Percentiles rank a stretch among this genome's conserved stretches.
phyloP scores from a whole-genome alignment of 2,113 vertebrate species.

The Sphyrna mokarran region DNA sequence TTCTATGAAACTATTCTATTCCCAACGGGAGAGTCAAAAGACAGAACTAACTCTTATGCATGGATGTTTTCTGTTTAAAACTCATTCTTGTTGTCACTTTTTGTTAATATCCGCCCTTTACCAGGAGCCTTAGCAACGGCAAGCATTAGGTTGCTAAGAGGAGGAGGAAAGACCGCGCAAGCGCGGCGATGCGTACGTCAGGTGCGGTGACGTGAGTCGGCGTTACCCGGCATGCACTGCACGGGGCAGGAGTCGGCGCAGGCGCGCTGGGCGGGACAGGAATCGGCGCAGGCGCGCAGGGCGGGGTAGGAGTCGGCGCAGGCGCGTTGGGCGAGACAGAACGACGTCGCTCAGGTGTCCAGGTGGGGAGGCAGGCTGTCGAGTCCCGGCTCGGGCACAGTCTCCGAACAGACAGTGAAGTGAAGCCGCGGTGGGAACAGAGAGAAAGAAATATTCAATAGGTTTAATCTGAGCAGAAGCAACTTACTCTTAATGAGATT shows the following conservation, averaged over 20 bases:
- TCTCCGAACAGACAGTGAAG: background rate
- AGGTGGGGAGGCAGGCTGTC: background rate
- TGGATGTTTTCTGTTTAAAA: too few relatives aligned
- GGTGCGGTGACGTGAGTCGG: background rate
- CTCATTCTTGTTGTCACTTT: background rate
- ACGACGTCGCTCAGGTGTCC: background rate
- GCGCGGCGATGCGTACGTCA: background rate
- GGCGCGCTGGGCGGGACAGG: background rate
- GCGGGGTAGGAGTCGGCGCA: background rate
- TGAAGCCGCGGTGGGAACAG: background rate
- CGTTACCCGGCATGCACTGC: background rate
- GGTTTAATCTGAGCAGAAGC: background rate
- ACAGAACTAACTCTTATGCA: too few relatives aligned
- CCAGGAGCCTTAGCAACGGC: background rate
- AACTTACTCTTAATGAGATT: background rate
- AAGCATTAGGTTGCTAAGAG: conserved; percentile 4
- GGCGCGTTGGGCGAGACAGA: background rate
- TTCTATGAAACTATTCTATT: background rate
- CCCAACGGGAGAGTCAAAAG: background rate
- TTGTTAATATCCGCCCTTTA: background rate
- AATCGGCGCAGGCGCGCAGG: background rate
- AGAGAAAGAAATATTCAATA: background rate
- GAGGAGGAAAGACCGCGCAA: background rate
- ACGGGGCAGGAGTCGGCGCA: background rate
- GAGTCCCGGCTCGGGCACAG: background rate